Evolutionary conservation across 2,113 vertebrate species (phyloP), one percentile per base, ranked within the genome.

Genomic region (Carassius auratus): DNA sequence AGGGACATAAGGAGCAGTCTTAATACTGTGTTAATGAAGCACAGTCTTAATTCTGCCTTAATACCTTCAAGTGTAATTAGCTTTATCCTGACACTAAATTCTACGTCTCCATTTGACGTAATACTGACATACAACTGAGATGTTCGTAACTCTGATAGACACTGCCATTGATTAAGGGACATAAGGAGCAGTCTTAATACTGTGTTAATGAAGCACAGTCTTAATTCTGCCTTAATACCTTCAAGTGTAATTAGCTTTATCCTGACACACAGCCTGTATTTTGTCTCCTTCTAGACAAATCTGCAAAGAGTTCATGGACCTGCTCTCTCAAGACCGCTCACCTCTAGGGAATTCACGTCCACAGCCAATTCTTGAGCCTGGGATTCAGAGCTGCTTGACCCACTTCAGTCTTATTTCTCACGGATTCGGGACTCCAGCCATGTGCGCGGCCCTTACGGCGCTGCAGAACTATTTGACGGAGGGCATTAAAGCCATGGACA

Each of bases 391-490:
- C 94, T 99, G 98, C 93, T 96, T 99, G 96, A 99, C 98, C 94
- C 98, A 99, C 95, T 99, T 99, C 97, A 99, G 99, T 95, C 97
- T 99, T 93, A 99, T 99, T 95, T 99, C 98, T 4, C 98, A 99
- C 88, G 98, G 98, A 91, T 99, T 99, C 88, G 98, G 98, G 92
- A 99, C 97, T 92, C 98, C 98, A 13, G 98, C 98, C 0, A 95
- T 99, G 91, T 99, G 98, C 59, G 98, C 98, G 81, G 98, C 98
- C 9, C 94, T 99, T 93, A 99, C 98, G 0, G 98, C 98, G 92
- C 95, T 99, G 89, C 98, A 99, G 97, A 99, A 99, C 97, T 99
- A 99, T 98, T 96, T 99, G 93, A 99, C 98, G 88, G 98, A 99
- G 96, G 98, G 98, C 19, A 97, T 99, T 93, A 99, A 99, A 95